Evolutionary conservation across 1,140 invertebrate genomes (phyloP).

Genomic region (Drosophila virilis): DNA sequence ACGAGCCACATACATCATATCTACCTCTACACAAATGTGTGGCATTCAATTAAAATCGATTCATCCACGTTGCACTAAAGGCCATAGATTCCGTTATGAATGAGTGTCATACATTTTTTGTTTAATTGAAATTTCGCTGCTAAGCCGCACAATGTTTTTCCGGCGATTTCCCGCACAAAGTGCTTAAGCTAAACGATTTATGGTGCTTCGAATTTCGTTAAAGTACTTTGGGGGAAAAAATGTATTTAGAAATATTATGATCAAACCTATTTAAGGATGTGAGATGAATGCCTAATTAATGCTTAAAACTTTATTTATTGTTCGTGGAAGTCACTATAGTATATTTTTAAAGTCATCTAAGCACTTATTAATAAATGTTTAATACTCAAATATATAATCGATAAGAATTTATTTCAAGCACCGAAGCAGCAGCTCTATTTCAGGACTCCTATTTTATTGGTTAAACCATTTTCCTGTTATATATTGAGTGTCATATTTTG

Average conservation of each 20-base stretch:
- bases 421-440: neutral
- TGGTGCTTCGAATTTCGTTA: neutral
- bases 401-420: too few relatives aligned
- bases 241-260: too few relatives aligned
- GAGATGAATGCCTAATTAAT: too few relatives aligned
- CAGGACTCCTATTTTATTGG: neutral
- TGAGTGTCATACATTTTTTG: slow-evolving; percentile 7
- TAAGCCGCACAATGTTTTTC: neutral
- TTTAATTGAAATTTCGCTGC: slow-evolving; percentile 9
- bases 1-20: slow-evolving; percentile 14
- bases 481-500: too few relatives aligned
- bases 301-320: too few relatives aligned
- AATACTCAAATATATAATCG: too few relatives aligned
- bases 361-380: too few relatives aligned
- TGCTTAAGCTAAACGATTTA: neutral
- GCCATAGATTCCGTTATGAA: slow-evolving; percentile 23
- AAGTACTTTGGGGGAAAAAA: too few relatives aligned
- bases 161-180: neutral
- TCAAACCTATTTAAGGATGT: too few relatives aligned
- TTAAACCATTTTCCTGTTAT: too few relatives aligned
- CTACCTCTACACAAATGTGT: slow-evolving; percentile 4
- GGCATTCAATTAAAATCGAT: slow-evolving; percentile 66
- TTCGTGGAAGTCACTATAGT: too few relatives aligned
- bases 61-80: slow-evolving; percentile 43
- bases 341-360: too few relatives aligned